Percentiles rank a stretch among this genome's conserved stretches.
Conservation (phyloP, 2,797 vertebrate genomes). For the Tenualosa thibaudeaui region DNA sequence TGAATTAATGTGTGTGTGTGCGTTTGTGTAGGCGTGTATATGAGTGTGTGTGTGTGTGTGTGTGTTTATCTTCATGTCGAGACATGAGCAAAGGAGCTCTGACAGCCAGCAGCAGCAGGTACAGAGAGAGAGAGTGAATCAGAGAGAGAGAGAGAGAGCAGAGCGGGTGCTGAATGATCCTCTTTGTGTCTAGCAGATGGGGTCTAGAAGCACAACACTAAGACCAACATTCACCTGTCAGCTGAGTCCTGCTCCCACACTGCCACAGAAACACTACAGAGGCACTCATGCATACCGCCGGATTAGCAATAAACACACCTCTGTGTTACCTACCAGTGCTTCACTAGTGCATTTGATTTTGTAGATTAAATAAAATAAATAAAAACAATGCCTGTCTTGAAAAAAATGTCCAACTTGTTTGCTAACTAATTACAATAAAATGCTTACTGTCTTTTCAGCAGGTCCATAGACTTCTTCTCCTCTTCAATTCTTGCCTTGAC, state of each 20-base stretch:
- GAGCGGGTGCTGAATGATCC: slow-evolving; percentile 33
- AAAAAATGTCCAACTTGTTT: not conserved
- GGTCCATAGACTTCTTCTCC: slow-evolving; percentile 95
- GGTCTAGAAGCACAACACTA: slow-evolving; percentile 34
- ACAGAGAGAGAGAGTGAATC: not conserved
- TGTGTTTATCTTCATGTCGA: slow-evolving; percentile 20
- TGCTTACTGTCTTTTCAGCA: slow-evolving; percentile 93
- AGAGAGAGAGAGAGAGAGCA: slow-evolving; percentile 1
- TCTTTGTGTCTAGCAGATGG: slow-evolving; percentile 46
- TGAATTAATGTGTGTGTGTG: too few relatives aligned
- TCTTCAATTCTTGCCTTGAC: slow-evolving; percentile 91
- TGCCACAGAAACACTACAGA: slow-evolving; percentile 1
- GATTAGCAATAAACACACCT: not conserved
- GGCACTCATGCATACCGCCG: not conserved
- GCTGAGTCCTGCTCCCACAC: not conserved
- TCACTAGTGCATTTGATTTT: too few relatives aligned
- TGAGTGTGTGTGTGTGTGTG: not conserved
- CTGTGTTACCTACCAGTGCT: too few relatives aligned
- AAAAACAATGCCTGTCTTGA: too few relatives aligned
- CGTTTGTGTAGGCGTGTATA: not conserved
- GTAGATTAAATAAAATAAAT: too few relatives aligned
- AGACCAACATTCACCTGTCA: slow-evolving; percentile 11
- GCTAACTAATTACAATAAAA: not conserved
- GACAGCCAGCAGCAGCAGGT: slow-evolving; percentile 1
- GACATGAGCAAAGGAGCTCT: not conserved